Evolutionary conservation across 1,140 invertebrate species (phyloP), one percentile per base, ranked within the genome.

Genomic region (Pogonomyrmex californicus): DNA sequence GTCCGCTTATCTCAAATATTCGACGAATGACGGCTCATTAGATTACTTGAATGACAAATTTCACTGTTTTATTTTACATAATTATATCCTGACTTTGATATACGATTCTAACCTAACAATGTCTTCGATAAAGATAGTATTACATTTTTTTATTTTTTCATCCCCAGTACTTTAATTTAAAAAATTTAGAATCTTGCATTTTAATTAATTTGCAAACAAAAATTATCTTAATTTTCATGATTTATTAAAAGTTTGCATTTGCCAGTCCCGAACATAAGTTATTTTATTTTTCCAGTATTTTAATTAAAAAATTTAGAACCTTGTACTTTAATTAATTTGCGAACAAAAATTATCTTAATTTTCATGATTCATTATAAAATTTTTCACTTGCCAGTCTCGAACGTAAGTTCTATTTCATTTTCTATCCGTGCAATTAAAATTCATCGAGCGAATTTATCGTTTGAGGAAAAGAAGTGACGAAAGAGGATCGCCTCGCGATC

Each of bases 1-100:
- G 30, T 44, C 23, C 10, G 47, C 17, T 82, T 49, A 33, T 73
- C n/a, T 73, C 65, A n/a, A 58, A 70, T 44, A 33, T 44, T 58
- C 17, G 3, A 56, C 17, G 12, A 54, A 14, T 33, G 23, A 10
- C 14, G 14, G 1, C 17, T 60, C 23, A 23, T 49, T 30, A 65
- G 17, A n/a, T 65, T 49, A 63, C 0, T 47, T 44, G 12, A 0
- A 44, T 5, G 23, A 60, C 4, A 44, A 76, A 60, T 30, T 41
- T 75, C 38, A 23, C n/a, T 23, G 10, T 44, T 44, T 30, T 51
- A 70, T 49, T 9, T 2, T 4, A 14, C n/a, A 71, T 10, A 23
- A 54, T 71, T 54, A 51, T 71, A 51, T 33, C 6, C 14, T n/a
- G 30, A 70, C 30, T 7, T 65, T 36, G 17, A 54, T n/a, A 17